Percentiles rank a stretch among this genome's conserved stretches.
Conservation (phyloP, 2,113 vertebrate species). For the Paratilapia polleni region DNA sequence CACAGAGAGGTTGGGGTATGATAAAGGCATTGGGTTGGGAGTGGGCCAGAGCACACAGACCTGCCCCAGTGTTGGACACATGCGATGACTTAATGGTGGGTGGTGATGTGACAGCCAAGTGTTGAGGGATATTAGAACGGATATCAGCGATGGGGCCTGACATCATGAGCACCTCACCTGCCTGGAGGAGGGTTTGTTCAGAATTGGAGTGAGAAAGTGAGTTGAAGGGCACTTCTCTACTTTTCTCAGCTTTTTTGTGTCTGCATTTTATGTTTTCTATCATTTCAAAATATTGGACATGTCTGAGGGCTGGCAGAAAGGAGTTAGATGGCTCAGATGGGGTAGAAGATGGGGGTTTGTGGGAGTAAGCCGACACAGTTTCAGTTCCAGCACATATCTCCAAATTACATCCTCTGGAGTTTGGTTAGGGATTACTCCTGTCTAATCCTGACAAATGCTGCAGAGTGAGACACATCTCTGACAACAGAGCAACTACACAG, state of each 20-base stretch:
- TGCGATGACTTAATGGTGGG: conserved; percentile 76
- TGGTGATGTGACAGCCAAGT: conserved; percentile 67
- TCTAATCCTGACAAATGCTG: conserved; percentile 80
- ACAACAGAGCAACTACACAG: conserved; percentile 63
- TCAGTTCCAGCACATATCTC: conserved; percentile 73
- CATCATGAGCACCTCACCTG: conserved; percentile 55
- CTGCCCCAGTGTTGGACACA: conserved; percentile 62
- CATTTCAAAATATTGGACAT: conserved; percentile 48
- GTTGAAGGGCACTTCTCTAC: conserved; percentile 61
- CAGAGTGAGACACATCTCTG: conserved; percentile 72
- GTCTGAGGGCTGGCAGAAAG: conserved; percentile 41
- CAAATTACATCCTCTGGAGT: conserved; percentile 77
- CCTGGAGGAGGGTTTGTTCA: conserved; percentile 50
- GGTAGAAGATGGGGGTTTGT: conserved; percentile 59
- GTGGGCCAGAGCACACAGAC: conserved; percentile 62
- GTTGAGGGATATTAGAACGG: conserved; percentile 71
- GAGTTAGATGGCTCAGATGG: conserved; percentile 56
- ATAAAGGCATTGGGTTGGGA: conserved; percentile 68
- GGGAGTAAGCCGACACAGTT: conserved; percentile 71
- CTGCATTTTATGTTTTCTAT: conserved; percentile 44
- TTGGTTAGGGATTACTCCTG: conserved; percentile 78
- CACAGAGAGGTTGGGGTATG: conserved; percentile 68
- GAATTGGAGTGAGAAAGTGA: conserved; percentile 50
- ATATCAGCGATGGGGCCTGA: conserved; percentile 69
- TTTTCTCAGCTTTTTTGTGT: conserved; percentile 26